Evolutionary conservation across 2,888 invertebrate genomes (phyloP), one percentile per base, ranked within the genome.

Genomic region (Xiphydria camelus): DNA sequence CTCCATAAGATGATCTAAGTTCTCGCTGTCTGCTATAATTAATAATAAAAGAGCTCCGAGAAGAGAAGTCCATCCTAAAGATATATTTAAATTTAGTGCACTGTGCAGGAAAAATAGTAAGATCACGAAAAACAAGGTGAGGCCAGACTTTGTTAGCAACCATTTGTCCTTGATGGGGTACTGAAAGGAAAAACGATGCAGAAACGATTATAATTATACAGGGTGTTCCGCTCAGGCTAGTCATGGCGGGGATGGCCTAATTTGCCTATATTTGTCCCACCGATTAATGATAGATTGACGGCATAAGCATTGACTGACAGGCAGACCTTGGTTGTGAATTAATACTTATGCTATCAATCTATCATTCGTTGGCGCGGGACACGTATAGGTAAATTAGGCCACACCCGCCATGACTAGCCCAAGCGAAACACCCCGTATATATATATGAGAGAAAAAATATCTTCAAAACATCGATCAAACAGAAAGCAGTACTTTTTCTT

Each of bases 51-150:
- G 73, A 0, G 91, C 90, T 0, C 94, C 94, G 6, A 94, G 76
- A 0, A 94, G 76, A 0, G 94, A 91, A 0, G 91, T 91, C 91
- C 92, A 92, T 5, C 93, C 94, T 17, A 94, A 76, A 0, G 91
- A 89, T 1, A 94, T 78, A 80, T 90, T 86, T 51, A 94, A 68
- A 51, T 83, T 81, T 0, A 89, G 89, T 34, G 92, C 80, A 1
- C 91, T 89, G 68, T 94, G 91, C 10, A 94, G 75, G 68, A 93
- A 93, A 76, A 94, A 93, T 4, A 91, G 81, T 1, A 82, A 70
- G 34, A 94, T 87, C 4, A 93, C 91, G 51, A 89, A 85, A 0
- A 81, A 59, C 33, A 94, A 78, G 3, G 88, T 86, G 1, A 88
- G 70, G 0, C 83, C 81, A 1, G 89, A 87, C 70, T 94, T 94